Evolutionary conservation across 2,797 vertebrate genomes (phyloP), one percentile per base, ranked within the genome.

Genomic region (Potorous gilbertii): DNA sequence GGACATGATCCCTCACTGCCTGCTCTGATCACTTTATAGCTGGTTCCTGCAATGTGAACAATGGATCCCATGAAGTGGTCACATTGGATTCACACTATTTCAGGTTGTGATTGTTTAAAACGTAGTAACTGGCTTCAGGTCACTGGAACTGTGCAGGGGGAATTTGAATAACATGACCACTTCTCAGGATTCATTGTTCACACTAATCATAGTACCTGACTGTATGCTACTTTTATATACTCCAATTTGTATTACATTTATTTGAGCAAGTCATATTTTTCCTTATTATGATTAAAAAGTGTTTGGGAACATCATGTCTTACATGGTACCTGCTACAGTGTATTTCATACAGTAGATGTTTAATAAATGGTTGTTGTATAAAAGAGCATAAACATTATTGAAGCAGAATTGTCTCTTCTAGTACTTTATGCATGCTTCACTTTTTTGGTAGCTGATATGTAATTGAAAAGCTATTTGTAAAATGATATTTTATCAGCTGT

Each of bases 341-440:
- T 27, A 56, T 27, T 24, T 0, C 27, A 90, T 2, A 1, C 12
- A 55, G 55, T 40, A 90, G 55, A 21, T 74, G 21, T 28, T 92
- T 91, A 90, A 16, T 92, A 62, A 90, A 34, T 91, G 46, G 57
- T 95, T n/a, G 12, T 13, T 87, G 81, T 66, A n/a, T 46, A 55
- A 16, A 93, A 93, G 34, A 34, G 4, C 31, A 62, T 62, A 34
- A 62, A 62, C 29, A 14, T 34, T 90, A 54, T 81, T 62, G 21
- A 94, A 91, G 90, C 31, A 91, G 93, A 90, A 92, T 90, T 40
- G 93, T 16, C 92, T 96, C 11, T 40, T 94, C 57, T 50, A 74
- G 31, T 52, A 90, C 55, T 54, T 74, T 74, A 31, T 94, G 54
- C 29, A 29, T 0, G 16, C 0, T 46, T 92, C 27, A 29, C 10